Evolutionary conservation across 2,113 vertebrate species (phyloP).

Genomic region (Mastomys natalensis): DNA sequence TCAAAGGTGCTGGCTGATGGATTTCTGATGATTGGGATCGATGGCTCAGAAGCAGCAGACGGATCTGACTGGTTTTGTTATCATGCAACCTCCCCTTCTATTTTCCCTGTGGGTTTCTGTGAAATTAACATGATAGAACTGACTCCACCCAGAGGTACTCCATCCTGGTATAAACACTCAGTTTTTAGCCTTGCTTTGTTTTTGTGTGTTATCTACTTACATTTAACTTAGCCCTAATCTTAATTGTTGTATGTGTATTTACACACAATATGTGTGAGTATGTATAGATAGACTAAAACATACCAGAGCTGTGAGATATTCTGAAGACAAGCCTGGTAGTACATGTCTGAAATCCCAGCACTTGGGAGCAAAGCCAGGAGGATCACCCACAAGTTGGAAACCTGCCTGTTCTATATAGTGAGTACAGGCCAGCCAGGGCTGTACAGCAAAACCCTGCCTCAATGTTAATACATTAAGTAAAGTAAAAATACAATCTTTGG

Average conservation of each 20-base stretch:
- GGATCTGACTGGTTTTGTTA: conserved; percentile 99
- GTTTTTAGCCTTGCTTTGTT: conserved; percentile 24
- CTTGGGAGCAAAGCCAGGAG: neutral
- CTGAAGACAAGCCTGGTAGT: neutral
- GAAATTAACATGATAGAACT: conserved; percentile 99
- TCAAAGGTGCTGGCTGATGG: conserved; percentile 97
- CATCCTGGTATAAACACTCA: conserved; percentile 51
- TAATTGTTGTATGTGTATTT: neutral
- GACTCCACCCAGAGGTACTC: conserved; percentile 97
- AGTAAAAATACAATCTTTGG: neutral
- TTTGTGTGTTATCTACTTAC: neutral
- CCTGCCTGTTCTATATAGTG: neutral
- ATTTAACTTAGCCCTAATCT: neutral
- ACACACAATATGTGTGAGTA: neutral
- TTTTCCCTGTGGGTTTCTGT: conserved; percentile 99
- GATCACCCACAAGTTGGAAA: neutral
- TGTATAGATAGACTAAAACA: neutral
- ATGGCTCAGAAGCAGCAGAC: conserved; percentile 98
- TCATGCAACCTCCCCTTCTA: conserved; percentile 96
- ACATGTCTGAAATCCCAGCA: neutral
- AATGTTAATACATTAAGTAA: neutral
- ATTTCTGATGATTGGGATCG: conserved; percentile 99
- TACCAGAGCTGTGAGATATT: neutral
- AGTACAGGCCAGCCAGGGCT: neutral
- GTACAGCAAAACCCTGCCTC: neutral